phyloP scores from a whole-genome alignment of 2,113 vertebrate genomes.

The Aramus guarauna region DNA sequence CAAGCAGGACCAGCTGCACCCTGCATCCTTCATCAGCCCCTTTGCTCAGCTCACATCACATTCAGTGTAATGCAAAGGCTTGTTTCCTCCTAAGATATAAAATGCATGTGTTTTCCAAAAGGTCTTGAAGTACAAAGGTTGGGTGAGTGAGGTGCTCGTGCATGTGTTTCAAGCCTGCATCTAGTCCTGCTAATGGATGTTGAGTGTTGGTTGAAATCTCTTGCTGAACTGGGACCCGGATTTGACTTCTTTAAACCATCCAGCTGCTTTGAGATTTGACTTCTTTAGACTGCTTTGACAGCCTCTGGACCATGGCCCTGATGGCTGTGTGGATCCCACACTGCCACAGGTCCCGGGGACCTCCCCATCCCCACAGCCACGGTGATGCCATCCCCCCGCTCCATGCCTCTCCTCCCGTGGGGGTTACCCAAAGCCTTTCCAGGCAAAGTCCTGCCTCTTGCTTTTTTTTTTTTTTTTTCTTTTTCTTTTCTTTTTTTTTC shows the following conservation, averaged over 20 bases:
- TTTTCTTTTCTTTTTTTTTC: conserved; percentile 44
- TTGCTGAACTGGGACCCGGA: not conserved
- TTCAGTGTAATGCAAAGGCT: not conserved
- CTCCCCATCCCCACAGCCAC: not conserved
- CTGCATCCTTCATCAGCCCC: not conserved
- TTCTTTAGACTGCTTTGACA: not conserved
- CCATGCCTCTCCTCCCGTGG: not conserved
- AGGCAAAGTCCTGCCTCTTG: not conserved
- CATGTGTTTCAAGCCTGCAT: not conserved
- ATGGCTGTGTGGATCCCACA: not conserved
- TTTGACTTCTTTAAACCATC: not conserved
- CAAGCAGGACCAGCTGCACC: not conserved
- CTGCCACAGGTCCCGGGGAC: not conserved
- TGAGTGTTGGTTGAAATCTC: not conserved
- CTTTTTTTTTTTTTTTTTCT: not conserved
- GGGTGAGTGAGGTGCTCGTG: not conserved
- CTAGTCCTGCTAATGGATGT: not conserved
- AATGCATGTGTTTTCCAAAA: accelerated
- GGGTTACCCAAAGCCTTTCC: not conserved
- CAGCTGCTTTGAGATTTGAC: not conserved
- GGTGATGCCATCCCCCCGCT: not conserved
- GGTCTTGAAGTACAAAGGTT: not conserved
- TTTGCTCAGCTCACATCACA: not conserved
- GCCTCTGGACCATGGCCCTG: not conserved
- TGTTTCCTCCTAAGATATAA: not conserved